Conservation (phyloP, 1,140 invertebrate genomes). For the Drosophila pachea region DNA sequence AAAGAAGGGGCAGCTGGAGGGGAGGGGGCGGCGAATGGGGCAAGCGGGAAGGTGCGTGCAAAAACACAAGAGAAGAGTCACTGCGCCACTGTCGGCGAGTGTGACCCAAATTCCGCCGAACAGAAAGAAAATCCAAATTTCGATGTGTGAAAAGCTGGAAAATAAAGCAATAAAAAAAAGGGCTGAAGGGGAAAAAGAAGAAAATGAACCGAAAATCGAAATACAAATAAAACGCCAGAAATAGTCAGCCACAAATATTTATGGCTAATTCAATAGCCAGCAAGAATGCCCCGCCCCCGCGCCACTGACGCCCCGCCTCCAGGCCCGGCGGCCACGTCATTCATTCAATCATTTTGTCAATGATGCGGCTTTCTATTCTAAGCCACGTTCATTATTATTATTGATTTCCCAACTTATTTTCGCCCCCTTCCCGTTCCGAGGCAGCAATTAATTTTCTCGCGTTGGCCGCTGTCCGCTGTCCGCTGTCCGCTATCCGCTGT, state of each 20-base stretch:
- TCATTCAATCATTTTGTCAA: constrained; percentile 77
- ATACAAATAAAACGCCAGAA: constrained; percentile 37
- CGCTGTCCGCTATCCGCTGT: neutral
- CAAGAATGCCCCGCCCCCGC: constrained; percentile 2
- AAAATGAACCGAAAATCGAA: constrained; percentile 29
- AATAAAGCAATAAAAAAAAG: constrained; percentile 27
- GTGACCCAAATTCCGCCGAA: constrained; percentile 64
- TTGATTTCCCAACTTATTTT: constrained; percentile 74
- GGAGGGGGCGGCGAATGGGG: neutral
- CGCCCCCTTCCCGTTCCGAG: constrained; percentile 44
- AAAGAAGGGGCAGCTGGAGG: neutral
- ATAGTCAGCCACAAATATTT: constrained; percentile 69
- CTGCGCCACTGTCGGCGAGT: neutral
- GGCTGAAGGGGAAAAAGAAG: constrained; percentile 9
- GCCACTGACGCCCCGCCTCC: constrained; percentile 1
- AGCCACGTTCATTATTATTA: constrained; percentile 71
- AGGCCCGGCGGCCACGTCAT: constrained; percentile 43
- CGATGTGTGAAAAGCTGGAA: constrained; percentile 61
- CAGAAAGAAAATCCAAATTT: constrained; percentile 38
- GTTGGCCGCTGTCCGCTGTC: constrained; percentile 8
- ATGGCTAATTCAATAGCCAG: constrained; percentile 61
- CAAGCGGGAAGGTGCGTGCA: constrained; percentile 5
- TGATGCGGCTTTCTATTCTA: constrained; percentile 58
- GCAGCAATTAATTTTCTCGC: constrained; percentile 73
- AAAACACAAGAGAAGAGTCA: constrained; percentile 20